Evolutionary conservation across 1,140 invertebrate genomes (phyloP), one percentile per base, ranked within the genome.

Genomic region (Littorina saxatilis): DNA sequence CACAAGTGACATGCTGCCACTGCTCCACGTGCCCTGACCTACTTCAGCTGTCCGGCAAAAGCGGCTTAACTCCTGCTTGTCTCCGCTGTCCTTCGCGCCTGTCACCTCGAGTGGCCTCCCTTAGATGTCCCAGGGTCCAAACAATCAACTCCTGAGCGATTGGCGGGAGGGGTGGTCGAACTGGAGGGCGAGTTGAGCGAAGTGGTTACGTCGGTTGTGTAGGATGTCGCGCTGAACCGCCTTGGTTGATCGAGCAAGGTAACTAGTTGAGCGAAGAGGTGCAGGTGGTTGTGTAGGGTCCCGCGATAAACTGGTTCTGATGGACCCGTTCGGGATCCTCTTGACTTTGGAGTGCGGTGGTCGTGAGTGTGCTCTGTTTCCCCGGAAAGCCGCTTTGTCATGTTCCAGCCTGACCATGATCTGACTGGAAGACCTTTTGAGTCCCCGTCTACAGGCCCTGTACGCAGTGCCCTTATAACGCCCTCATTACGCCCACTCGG

Each of bases 21-120:
- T n/a, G n/a, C n/a, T 20, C 35, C 66, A 39, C 66, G 66, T 68
- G 66, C 66, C 66, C 66, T n/a, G 20, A 0, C 37, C 66, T 35
- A 68, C 66, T 68, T 68, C 32, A 68, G 39, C 66, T 7, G 66
- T 68, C 66, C 66, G 66, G 66, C 66, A 68, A 68, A n/a, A 68
- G 66, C 66, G 66, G 17, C 66, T 68, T 68, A 68, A 68, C 66
- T 68, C 66, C 66, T 68, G 66, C 37, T 68, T 68, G 66, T 68
- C 66, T 68, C 66, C 66, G 66, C 66, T 39, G 35, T 27, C 66
- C 66, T 39, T 35, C 35, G 66, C 66, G 23, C 7, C 66, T 68
- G 66, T 68, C 66, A 68, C 2, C 66, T 68, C 66, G 66, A 68
- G 66, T 68, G 66, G 66, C 66, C 66, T 68, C 66, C 66, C 66